Conservation (phyloP, 2,797 vertebrate species). For the Valencia hispanica region DNA sequence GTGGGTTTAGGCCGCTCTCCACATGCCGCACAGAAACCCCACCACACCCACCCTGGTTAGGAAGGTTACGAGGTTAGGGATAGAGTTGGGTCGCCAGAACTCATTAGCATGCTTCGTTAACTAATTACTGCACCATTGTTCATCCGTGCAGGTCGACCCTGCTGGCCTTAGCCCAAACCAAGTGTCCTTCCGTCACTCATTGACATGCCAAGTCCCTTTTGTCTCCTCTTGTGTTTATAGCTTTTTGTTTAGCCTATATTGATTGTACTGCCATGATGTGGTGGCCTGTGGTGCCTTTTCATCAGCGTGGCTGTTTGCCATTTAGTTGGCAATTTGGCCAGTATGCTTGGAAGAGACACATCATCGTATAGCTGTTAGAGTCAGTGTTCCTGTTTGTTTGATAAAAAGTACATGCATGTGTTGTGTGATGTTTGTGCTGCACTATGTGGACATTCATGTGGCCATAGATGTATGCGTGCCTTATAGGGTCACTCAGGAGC, state of each 20-base stretch:
- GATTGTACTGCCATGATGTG: slow-evolving; percentile 61
- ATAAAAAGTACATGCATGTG: slow-evolving; percentile 35
- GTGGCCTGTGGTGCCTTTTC: slow-evolving; percentile 38
- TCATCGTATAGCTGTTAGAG: not conserved
- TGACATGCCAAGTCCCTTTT: slow-evolving; percentile 58
- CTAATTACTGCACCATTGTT: slow-evolving; percentile 77
- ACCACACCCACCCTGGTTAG: slow-evolving; percentile 14
- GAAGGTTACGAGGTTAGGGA: slow-evolving; percentile 36
- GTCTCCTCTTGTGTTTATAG: slow-evolving; percentile 53
- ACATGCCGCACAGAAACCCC: slow-evolving; percentile 19
- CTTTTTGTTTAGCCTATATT: slow-evolving; percentile 65
- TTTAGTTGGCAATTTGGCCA: slow-evolving; percentile 54
- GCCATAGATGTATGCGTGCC: slow-evolving; percentile 38
- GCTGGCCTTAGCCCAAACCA: slow-evolving; percentile 65
- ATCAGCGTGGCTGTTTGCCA: slow-evolving; percentile 47
- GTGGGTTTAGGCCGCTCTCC: slow-evolving; percentile 33
- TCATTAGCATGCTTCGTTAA: slow-evolving; percentile 78
- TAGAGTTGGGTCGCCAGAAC: slow-evolving; percentile 49
- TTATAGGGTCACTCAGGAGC: slow-evolving; percentile 69
- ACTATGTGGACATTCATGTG: slow-evolving; percentile 35
- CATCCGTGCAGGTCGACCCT: slow-evolving; percentile 69
- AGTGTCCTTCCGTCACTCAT: slow-evolving; percentile 40
- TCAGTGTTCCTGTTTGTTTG: slow-evolving; percentile 9
- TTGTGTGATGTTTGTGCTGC: slow-evolving; percentile 36
- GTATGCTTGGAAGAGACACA: slow-evolving; percentile 2